Conservation (phyloP, 2,888 invertebrate genomes). For the Odontomyia ornata region DNA sequence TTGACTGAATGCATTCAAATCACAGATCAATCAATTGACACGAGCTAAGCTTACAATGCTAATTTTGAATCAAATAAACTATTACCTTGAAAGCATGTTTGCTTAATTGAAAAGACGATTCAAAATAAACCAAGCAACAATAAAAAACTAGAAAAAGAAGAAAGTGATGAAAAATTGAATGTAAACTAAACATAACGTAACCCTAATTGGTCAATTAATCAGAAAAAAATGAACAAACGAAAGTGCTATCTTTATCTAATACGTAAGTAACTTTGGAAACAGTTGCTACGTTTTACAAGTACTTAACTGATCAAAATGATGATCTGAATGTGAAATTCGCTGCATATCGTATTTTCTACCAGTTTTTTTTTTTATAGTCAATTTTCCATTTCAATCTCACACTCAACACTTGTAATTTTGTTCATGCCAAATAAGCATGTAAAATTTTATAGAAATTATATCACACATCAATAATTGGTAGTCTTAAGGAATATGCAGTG, state of each 20-base stretch:
- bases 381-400: not conserved
- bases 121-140: too few species aligned
- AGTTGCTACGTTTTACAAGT: not conserved
- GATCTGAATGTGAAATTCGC: not conserved
- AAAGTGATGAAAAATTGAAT: too few species aligned
- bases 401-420: not conserved
- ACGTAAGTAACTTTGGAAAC: not conserved
- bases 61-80: too few species aligned
- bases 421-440: slow-evolving; percentile 10
- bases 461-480: slow-evolving; percentile 53
- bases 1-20: too few species aligned
- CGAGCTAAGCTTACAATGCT: too few species aligned
- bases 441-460: slow-evolving; percentile 10
- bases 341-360: not conserved
- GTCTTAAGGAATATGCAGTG: too few species aligned
- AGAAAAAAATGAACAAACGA: not conserved
- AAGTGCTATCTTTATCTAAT: slow-evolving; percentile 16
- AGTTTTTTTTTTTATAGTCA: not conserved
- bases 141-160: too few species aligned
- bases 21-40: too few species aligned
- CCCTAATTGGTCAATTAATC: slow-evolving; percentile 14
- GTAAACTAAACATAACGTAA: not conserved
- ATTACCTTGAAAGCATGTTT: too few species aligned
- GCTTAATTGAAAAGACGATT: too few species aligned
- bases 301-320: not conserved